Conservation (phyloP, 2,113 vertebrate genomes). For the Dinomys branickii region DNA sequence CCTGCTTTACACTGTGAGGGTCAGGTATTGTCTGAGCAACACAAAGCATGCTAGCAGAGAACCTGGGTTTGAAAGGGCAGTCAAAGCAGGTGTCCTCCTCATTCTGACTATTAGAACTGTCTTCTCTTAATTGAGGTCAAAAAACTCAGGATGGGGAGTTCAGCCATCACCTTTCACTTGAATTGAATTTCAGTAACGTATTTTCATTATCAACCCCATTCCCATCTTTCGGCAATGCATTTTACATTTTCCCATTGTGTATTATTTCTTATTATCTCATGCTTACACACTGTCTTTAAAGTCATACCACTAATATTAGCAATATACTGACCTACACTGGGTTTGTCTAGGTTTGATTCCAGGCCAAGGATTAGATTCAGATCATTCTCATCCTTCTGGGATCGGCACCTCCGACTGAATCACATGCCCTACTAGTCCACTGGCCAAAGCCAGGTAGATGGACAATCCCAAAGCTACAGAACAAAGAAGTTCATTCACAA, state of each 20-base stretch:
- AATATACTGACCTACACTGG: background rate
- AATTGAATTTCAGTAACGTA: background rate
- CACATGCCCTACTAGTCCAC: background rate
- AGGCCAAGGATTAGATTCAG: background rate
- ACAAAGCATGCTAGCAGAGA: background rate
- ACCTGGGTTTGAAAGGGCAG: background rate
- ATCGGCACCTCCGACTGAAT: background rate
- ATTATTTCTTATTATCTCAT: background rate
- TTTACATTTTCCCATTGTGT: background rate
- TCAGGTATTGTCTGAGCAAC: background rate
- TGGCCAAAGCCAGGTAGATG: background rate
- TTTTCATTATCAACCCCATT: background rate
- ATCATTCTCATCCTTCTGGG: background rate
- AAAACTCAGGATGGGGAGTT: background rate
- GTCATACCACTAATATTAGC: background rate
- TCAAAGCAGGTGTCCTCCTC: background rate
- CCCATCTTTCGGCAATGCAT: background rate
- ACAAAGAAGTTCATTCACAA: background rate
- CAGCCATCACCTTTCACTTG: background rate
- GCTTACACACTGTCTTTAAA: slow-evolving; percentile 14
- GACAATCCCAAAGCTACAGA: background rate
- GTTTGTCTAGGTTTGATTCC: background rate
- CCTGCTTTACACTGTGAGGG: background rate
- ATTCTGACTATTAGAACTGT: background rate
- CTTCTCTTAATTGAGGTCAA: slow-evolving; percentile 14